Evolutionary conservation across 2,113 vertebrate species (phyloP).

Genomic region (Pterocles orientalis): DNA sequence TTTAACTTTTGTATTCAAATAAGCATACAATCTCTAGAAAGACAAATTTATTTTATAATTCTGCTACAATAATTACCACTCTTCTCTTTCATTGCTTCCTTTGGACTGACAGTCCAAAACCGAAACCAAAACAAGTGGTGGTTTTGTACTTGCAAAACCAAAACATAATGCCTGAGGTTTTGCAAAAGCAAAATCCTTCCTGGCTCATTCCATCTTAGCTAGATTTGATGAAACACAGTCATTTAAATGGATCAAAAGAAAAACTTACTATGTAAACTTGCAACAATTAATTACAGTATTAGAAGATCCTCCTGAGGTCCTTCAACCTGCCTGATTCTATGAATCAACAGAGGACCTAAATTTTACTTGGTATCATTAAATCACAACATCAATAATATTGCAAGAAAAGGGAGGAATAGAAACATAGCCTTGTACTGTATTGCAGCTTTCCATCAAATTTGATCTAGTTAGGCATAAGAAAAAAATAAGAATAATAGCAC

Average conservation of each 20-base stretch:
- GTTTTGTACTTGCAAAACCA: conserved; percentile 24
- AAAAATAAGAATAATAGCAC: neutral
- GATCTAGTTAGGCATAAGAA: neutral
- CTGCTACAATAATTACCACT: neutral
- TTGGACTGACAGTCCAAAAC: neutral
- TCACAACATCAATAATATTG: neutral
- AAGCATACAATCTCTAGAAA: neutral
- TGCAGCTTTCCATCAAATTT: neutral
- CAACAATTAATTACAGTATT: neutral
- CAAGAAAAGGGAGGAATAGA: neutral
- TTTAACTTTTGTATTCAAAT: neutral
- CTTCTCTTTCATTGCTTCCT: conserved; percentile 7
- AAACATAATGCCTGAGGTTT: conserved; percentile 18
- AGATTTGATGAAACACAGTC: neutral
- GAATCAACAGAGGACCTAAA: neutral
- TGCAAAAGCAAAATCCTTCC: neutral
- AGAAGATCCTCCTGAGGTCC: neutral
- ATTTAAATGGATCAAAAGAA: neutral
- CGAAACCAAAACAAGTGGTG: neutral
- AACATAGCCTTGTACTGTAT: neutral
- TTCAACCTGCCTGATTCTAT: neutral
- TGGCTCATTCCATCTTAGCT: neutral
- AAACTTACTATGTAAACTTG: neutral
- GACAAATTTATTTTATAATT: neutral
- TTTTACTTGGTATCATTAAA: neutral